Base-by-base conservation (phyloP, 1,140 invertebrate species). In the Drosophila teissieri region DNA sequence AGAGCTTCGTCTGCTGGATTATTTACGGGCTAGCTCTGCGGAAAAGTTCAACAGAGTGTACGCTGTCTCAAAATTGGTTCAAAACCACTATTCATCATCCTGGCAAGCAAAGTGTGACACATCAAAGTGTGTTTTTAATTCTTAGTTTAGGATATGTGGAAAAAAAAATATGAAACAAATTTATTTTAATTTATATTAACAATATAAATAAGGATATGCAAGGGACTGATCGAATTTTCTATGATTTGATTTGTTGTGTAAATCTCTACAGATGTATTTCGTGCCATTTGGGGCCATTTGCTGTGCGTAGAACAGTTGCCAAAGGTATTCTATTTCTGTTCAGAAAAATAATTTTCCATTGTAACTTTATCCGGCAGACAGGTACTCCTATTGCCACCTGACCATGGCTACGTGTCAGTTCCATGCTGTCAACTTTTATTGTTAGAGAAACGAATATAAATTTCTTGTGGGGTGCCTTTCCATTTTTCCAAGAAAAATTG, bases 371-470 rank as follows among this genome's bases (percentile, higher is more conserved):
- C 27, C 27, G 2, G 5, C 11, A 36, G 46, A 15, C 31, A 24
- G 31, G 12, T 37, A 37, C n/a, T 52, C 15, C 48, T n/a, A n/a
- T 24, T 24, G 11, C 49, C 42, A 40, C 36, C 64, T 70, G 19
- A 37, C 22, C 34, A 39, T 40, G 19, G 42, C 49, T 48, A 55
- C 24, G 64, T 36, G 36, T 69, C 42, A 19, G 64, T 70, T 69
- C 65, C 36, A 42, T 51, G 42, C 44, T 54, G 37, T 49, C 64
- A 70, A 70, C 51, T 70, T 70, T 70, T 70, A 70, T 70, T 70
- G 67, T 70, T 70, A 12, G n/a, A 36, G 64, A 46, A 70, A 19
- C n/a, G 34, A 36, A 34, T 36, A 40, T 24, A 17, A 44, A 44
- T 68, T 68, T 44, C 27, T 27, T 19, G 12, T 34, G 2, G 14